phyloP scores from a whole-genome alignment of 30 jellyfish, hydroid and myxozoan genomes.

The Hydra vulgaris region DNA sequence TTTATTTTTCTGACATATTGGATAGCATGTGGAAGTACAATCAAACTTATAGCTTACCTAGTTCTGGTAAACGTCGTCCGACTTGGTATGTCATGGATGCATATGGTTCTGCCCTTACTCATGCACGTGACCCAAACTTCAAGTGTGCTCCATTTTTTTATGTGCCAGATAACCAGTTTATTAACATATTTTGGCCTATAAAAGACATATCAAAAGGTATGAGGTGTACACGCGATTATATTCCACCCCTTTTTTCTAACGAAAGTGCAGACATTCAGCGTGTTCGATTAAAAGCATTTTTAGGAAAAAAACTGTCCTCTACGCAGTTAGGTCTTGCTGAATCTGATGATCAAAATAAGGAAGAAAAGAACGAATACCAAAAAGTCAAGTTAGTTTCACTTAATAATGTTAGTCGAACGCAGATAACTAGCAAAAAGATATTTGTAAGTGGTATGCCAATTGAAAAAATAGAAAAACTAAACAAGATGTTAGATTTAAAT shows the following conservation, averaged over 20 bases:
- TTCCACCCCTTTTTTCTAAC: constrained; percentile 25
- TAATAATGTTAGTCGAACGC: not conserved
- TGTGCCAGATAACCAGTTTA: constrained; percentile 22
- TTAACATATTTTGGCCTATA: constrained; percentile 65
- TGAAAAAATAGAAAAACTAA: not conserved
- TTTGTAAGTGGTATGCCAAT: not conserved
- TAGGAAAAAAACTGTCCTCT: not conserved
- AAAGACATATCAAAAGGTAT: constrained; percentile 43
- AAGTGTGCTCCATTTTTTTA: constrained; percentile 56
- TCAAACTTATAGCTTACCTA: constrained; percentile 46
- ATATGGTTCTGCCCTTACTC: constrained; percentile 57
- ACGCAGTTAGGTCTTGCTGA: not conserved
- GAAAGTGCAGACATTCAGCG: constrained; percentile 27
- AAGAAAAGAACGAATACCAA: not conserved
- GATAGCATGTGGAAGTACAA: constrained; percentile 76
- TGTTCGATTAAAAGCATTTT: constrained; percentile 14
- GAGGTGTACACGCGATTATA: constrained; percentile 42
- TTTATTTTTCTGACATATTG: constrained; percentile 29
- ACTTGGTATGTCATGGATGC: constrained; percentile 82
- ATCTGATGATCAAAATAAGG: not conserved
- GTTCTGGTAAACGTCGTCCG: constrained; percentile 29
- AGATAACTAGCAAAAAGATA: not conserved
- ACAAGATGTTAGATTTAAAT: not conserved
- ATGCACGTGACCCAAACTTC: constrained; percentile 50
- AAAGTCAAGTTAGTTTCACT: not conserved